These are phyloP conservation scores for Psittacus erithacus DNA, from an alignment of 2,113 vertebrate species.

Conservation along the genomic window DNA sequence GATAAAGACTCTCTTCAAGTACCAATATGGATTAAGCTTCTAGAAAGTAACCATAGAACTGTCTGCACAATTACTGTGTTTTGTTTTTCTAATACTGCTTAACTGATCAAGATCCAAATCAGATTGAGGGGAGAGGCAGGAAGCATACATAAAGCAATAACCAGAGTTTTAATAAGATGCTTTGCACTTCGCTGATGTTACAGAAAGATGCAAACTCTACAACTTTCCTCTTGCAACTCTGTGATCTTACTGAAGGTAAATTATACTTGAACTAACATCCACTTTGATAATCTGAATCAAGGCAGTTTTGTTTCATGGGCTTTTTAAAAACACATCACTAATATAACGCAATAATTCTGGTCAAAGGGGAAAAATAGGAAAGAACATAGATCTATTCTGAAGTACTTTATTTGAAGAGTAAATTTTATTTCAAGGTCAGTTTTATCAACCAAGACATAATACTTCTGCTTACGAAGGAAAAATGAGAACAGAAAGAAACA, in stretches of 20 bases:
- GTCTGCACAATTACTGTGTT: not conserved
- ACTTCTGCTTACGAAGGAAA: not conserved
- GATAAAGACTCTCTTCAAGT: not conserved
- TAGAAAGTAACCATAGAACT: not conserved
- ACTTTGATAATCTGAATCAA: not conserved
- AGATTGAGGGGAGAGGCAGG: not conserved
- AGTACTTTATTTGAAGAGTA: slow-evolving; percentile 23
- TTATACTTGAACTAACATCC: not conserved
- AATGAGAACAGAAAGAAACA: not conserved
- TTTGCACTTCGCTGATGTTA: not conserved
- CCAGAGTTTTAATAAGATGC: not conserved
- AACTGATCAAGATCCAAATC: not conserved
- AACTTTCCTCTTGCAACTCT: not conserved
- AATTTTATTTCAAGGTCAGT: slow-evolving; percentile 28
- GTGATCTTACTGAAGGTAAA: not conserved
- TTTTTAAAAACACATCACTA: not conserved
- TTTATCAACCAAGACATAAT: not conserved
- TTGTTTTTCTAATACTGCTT: not conserved
- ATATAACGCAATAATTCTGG: not conserved
- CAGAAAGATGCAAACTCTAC: not conserved
- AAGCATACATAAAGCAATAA: not conserved
- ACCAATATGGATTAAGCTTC: not conserved
- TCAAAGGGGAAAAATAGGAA: not conserved
- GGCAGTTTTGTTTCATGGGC: not conserved
- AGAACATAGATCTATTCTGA: not conserved